Base-by-base conservation (phyloP, 2,888 invertebrate genomes). In the Stomorhina lunata region DNA sequence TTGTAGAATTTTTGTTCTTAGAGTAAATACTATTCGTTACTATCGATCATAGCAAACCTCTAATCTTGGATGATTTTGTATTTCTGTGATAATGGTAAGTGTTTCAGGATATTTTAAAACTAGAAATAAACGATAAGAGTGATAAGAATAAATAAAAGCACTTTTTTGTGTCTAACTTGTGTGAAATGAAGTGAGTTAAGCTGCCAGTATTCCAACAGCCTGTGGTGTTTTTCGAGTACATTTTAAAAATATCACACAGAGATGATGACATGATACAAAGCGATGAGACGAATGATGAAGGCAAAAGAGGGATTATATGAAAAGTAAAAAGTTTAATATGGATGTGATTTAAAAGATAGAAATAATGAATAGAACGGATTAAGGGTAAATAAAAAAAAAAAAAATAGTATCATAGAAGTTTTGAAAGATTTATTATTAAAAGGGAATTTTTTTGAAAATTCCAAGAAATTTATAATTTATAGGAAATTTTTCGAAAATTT, bases 221-320 rank as follows among this genome's bases (percentile, higher is more conserved):
- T 65, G 75, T 55, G 75, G 75, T 65, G 65, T 65, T 75, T 65
- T 65, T 75, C 75, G 43, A 75, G 75, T 65, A 65, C 63, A 75
- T 65, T 75, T 65, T 65, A 34, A 65, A 55, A 53, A 65, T 75
- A 75, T 75, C 75, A 75, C 75, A 75, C 65, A 55, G 75, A 75
- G 75, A 75, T 75, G 65, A 75, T 75, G 75, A 75, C 75, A 75
- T 29, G 20, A 29, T 40, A 5, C 55, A 27, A 22, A 20, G 34
- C n/a, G 69, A 55, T 69, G 57, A 66, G 20, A n/a, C 22, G 66
- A n/a, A n/a, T n/a, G 4, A 66, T 53, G 66, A 45, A 17, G 57
- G 4, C 55, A 32, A 71, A n/a, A 32, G 59, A 59, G 43, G 43
- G 61, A 27, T 71, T 37, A 25, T 68, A 48, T 48, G 32, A 65